Percentiles rank a stretch among this genome's conserved stretches.
phyloP scores from a whole-genome alignment of 2,888 invertebrate genomes.

The Orthosia cruda region DNA sequence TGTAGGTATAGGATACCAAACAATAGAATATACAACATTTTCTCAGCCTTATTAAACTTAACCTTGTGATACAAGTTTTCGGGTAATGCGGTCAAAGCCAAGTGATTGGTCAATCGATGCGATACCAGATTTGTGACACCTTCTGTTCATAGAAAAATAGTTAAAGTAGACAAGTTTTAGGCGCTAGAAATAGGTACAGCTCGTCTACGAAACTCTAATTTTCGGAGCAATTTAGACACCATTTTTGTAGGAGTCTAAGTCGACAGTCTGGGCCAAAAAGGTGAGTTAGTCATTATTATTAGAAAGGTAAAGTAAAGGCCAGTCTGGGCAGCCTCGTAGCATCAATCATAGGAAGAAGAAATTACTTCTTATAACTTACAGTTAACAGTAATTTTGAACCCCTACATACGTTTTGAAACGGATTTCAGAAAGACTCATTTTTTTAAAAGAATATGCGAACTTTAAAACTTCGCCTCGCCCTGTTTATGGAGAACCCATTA shows the following conservation, averaged over 20 bases:
- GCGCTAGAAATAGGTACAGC: background rate
- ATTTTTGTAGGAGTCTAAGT: background rate
- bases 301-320: conserved; percentile 4
- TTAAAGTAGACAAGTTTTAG: background rate
- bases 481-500: background rate
- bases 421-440: background rate
- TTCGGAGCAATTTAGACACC: background rate
- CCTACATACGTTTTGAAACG: background rate
- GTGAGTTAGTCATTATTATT: conserved; percentile 1
- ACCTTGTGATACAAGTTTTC: conserved; percentile 48
- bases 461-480: background rate
- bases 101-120: conserved; percentile 36
- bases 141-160: background rate
- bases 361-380: background rate
- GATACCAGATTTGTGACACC: conserved; percentile 5
- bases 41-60: conserved; percentile 7
- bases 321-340: background rate
- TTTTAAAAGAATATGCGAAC: background rate
- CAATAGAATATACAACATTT: conserved; percentile 27
- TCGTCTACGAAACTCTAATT: background rate
- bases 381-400: background rate
- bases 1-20: background rate
- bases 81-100: conserved; percentile 64
- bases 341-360: conserved; percentile 19
- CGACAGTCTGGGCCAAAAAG: background rate